Evolutionary conservation across 2,797 vertebrate species (phyloP), one percentile per base, ranked within the genome.

Genomic region (Helostoma temminkii): DNA sequence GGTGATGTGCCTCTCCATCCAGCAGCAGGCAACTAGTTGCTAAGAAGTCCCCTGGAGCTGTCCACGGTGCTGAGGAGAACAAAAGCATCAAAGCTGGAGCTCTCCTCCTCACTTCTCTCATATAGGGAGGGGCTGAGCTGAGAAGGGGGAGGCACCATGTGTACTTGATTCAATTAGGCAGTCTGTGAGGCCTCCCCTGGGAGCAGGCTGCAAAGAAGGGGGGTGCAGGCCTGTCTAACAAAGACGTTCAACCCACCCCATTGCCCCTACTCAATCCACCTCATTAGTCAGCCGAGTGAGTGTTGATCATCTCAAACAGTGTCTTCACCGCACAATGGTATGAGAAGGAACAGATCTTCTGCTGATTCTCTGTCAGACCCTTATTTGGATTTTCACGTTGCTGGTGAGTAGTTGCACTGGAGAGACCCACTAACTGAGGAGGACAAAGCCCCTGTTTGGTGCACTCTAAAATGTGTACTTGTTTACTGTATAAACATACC

Each of bases 151-250:
- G 89, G 92, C 85, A 79, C 55, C 91, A 81, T 89, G 85, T 80
- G 93, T 85, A 93, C 91, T 94, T 96, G 95, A 98, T 97, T 98
- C 94, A 97, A 97, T 98, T 97, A 97, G 90, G 80, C 73, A 86
- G 91, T 88, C 91, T 94, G 92, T 89, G 94, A 95, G 93, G 77
- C 83, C 82, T 95, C 96, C 95, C 93, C n/a, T 30, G 95, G 95
- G 97, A 94, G 12, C 45, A 32, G 41, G 74, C 72, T 64, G 76
- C 15, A 66, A 88, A 92, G 79, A 74, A 78, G 81, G 94, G 87
- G 88, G 84, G 87, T 89, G 91, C 91, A 88, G 89, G 92, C 92
- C 90, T 82, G 90, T 89, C 93, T 92, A 91, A 97, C 95, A 96
- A 96, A 98, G 96, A 95, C 93, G 82, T 95, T 91, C 74, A 74